Conservation (phyloP, 2,888 invertebrate species). For the Agrotis clavis region DNA sequence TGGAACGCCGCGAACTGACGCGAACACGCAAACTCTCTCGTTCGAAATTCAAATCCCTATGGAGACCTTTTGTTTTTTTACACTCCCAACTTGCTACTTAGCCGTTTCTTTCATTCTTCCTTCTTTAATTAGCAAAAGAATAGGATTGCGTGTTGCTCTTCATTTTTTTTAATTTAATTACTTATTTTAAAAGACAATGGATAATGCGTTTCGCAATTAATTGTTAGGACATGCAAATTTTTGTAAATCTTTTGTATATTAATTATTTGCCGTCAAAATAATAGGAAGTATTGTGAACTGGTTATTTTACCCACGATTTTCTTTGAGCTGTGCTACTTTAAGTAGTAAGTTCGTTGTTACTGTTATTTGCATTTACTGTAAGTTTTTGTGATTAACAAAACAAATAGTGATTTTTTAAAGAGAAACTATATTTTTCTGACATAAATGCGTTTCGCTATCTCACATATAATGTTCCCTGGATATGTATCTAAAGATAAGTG, state of each 20-base stretch:
- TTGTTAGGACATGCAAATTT: conserved; percentile 85
- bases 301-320: conserved; percentile 60
- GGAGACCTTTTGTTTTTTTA: conserved; percentile 81
- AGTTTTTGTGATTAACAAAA: background rate
- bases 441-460: conserved; percentile 15
- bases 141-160: conserved; percentile 88
- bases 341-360: conserved; percentile 30
- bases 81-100: conserved; percentile 89
- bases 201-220: conserved; percentile 85
- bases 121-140: conserved; percentile 90
- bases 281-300: conserved; percentile 62
- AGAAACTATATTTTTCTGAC: conserved; percentile 15
- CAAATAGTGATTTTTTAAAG: background rate
- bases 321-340: conserved; percentile 16
- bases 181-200: conserved; percentile 84
- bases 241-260: conserved; percentile 70
- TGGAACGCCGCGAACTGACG: conserved; percentile 83
- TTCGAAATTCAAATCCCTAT: conserved; percentile 85
- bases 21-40: conserved; percentile 86
- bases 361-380: conserved; percentile 19
- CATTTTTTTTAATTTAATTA: conserved; percentile 88
- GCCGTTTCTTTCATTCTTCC: conserved; percentile 85
- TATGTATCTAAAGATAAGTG: conserved; percentile 77
- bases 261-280: conserved; percentile 63
- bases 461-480: conserved; percentile 53